These are phyloP conservation scores for Danaus chrysippus DNA, from an alignment of 2,888 invertebrate species.

Conservation along the genomic window DNA sequence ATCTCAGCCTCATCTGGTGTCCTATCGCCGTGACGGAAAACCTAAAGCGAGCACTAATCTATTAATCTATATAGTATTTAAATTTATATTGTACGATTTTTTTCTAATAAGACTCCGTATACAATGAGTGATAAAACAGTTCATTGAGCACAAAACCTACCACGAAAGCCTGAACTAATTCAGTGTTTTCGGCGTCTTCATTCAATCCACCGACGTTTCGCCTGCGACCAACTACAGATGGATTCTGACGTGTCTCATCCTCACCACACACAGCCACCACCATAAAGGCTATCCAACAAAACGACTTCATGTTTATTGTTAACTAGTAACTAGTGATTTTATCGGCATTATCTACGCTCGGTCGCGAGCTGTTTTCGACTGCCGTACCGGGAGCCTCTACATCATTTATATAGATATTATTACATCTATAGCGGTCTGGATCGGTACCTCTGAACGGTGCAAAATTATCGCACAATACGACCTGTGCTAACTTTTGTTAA, in stretches of 20 bases:
- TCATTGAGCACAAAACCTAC: constrained; percentile 44
- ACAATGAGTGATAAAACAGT: no score
- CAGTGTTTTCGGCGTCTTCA: constrained; percentile 47
- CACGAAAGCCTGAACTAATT: constrained; percentile 58
- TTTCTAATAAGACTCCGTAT: no score
- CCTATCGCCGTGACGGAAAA: constrained; percentile 86
- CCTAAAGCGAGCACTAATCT: constrained; percentile 50
- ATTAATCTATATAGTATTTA: not conserved
- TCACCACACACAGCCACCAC: constrained; percentile 39
- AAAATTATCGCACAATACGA: constrained; percentile 22
- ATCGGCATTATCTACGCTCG: constrained; percentile 51
- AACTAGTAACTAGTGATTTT: constrained; percentile 18
- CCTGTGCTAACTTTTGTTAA: not conserved
- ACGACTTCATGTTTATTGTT: constrained; percentile 42
- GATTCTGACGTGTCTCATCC: constrained; percentile 31
- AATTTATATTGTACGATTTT: not conserved
- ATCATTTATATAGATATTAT: constrained; percentile 61
- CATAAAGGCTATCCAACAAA: constrained; percentile 42
- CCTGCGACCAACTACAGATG: constrained; percentile 36
- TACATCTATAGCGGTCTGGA: constrained; percentile 44
- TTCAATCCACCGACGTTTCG: constrained; percentile 41
- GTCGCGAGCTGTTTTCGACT: constrained; percentile 68
- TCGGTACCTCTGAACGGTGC: constrained; percentile 31
- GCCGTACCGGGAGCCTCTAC: constrained; percentile 57
- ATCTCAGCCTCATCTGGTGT: constrained; percentile 79